phyloP scores from a whole-genome alignment of 2,113 vertebrate genomes.

The Laticauda laticaudata region DNA sequence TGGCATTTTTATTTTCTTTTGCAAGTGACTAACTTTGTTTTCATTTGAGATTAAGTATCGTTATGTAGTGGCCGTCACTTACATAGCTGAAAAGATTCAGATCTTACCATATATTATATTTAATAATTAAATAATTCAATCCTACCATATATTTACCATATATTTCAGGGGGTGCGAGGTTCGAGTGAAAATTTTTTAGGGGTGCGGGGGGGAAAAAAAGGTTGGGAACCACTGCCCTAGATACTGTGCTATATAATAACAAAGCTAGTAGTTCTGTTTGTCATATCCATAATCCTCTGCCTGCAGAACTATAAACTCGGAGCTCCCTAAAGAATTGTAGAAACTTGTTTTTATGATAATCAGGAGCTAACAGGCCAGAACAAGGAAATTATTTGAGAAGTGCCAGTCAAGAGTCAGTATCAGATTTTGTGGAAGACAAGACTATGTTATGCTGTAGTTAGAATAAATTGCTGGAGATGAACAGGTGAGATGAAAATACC shows the following conservation, averaged over 20 bases:
- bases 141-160: too few relatives aligned
- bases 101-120: too few relatives aligned
- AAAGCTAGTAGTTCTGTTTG: conserved; percentile 3
- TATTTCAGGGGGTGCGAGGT: too few relatives aligned
- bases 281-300: neutral
- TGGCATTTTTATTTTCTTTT: too few relatives aligned
- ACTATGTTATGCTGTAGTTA: neutral
- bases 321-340: neutral
- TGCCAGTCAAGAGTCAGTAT: conserved; percentile 4
- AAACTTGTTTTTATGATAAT: conserved; percentile 15
- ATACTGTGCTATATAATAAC: neutral
- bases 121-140: too few relatives aligned
- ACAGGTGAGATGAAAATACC: neutral
- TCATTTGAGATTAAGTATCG: too few relatives aligned
- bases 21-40: too few relatives aligned
- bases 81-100: too few relatives aligned
- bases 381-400: neutral
- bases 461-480: neutral
- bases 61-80: too few relatives aligned
- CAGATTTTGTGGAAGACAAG: neutral
- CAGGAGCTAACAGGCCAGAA: neutral
- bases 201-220: too few relatives aligned
- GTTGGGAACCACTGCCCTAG: neutral
- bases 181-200: too few relatives aligned
- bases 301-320: neutral